phyloP scores from a whole-genome alignment of 2,888 invertebrate species.

The Habroteleia sp. region DNA sequence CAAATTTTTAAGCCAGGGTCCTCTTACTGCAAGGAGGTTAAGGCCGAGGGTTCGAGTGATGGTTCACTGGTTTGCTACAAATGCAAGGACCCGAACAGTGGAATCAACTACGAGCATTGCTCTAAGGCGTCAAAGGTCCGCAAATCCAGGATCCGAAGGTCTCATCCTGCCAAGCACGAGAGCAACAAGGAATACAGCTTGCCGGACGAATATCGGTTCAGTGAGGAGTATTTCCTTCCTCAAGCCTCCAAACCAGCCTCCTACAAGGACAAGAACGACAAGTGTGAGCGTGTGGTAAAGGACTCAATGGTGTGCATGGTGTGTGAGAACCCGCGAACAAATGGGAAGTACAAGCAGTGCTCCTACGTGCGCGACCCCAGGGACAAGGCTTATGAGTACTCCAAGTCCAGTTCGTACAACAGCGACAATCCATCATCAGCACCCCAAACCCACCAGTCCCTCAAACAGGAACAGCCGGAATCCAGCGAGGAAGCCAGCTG shows the following conservation, averaged over 20 bases:
- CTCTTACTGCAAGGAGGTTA: conserved; percentile 70
- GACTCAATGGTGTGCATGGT: conserved; percentile 88
- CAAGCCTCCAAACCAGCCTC: conserved; percentile 81
- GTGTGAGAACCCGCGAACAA: conserved; percentile 88
- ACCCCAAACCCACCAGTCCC: conserved; percentile 32
- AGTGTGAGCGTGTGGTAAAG: conserved; percentile 85
- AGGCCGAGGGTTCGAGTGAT: conserved; percentile 15
- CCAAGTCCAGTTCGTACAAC: conserved; percentile 69
- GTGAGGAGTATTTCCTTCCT: conserved; percentile 76
- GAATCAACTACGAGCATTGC: conserved; percentile 83
- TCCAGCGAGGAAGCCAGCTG: conserved; percentile 36
- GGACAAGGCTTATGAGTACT: conserved; percentile 82
- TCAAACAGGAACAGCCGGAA: conserved; percentile 32
- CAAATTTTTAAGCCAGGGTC: conserved; percentile 66
- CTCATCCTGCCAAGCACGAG: conserved; percentile 36
- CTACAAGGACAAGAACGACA: conserved; percentile 84
- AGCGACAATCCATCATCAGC: conserved; percentile 33
- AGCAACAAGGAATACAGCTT: conserved; percentile 62
- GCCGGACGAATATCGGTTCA: conserved; percentile 80
- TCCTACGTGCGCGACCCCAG: conserved; percentile 89
- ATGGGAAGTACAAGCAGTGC: conserved; percentile 91
- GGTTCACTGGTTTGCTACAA: conserved; percentile 81
- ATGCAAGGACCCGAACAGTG: conserved; percentile 82
- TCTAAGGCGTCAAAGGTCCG: conserved; percentile 81
- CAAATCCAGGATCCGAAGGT: conserved; percentile 41